Evolutionary conservation across 2,888 invertebrate species (phyloP).

Genomic region (Tetranychus truncatus): DNA sequence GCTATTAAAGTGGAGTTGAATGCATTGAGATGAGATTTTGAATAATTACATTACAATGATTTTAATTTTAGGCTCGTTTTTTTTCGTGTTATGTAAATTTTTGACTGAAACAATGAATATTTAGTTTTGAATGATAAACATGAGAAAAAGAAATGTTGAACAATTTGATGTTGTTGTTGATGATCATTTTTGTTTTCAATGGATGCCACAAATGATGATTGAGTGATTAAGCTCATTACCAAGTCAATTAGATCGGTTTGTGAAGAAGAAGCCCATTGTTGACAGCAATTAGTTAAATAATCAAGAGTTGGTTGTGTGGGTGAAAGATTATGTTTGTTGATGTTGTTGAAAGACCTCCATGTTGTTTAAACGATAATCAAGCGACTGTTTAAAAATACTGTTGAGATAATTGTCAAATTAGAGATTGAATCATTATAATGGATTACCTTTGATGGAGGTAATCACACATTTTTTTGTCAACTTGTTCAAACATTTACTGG

Average conservation of each 20-base stretch:
- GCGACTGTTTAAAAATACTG: neutral
- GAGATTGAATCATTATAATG: neutral
- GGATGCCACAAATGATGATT: neutral
- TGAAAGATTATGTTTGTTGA: neutral
- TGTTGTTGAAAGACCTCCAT: neutral
- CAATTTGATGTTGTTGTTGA: neutral
- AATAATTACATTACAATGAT: too few relatives aligned
- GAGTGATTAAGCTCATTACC: slow-evolving; percentile 1
- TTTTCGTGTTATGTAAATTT: too few relatives aligned
- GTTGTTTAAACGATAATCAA: neutral
- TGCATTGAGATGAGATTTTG: too few relatives aligned
- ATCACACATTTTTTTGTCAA: neutral
- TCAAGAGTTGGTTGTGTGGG: neutral
- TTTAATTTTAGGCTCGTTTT: too few relatives aligned
- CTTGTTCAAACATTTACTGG: neutral
- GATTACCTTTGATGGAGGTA: neutral
- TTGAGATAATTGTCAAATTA: neutral
- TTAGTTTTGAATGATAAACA: neutral
- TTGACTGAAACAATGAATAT: neutral
- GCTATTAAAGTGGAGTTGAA: too few relatives aligned
- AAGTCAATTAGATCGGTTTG: neutral
- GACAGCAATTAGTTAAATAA: neutral
- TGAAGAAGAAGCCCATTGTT: neutral
- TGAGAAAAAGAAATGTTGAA: neutral
- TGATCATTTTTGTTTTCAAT: neutral